Evolutionary conservation across 2,888 invertebrate genomes (phyloP).

Genomic region (Parthenolecanium corni): DNA sequence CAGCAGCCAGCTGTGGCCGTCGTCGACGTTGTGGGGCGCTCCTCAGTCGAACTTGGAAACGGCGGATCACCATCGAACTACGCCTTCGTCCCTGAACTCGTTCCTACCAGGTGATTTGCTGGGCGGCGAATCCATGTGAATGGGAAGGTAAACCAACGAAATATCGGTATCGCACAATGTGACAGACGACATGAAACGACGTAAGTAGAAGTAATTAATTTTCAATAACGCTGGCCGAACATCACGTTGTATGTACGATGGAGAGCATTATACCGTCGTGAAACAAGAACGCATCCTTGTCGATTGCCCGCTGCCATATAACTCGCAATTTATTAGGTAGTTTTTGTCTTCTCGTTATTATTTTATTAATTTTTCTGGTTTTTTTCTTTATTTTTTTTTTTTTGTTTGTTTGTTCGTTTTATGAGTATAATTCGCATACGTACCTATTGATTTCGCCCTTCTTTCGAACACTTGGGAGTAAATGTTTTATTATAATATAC

Average conservation of each 20-base stretch:
- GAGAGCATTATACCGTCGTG: too few species aligned
- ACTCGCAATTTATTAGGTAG: conserved; percentile 24
- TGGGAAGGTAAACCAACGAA: background rate
- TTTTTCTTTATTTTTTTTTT: too few species aligned
- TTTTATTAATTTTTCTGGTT: conserved; percentile 23
- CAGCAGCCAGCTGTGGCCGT: conserved; percentile 47
- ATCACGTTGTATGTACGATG: too few species aligned
- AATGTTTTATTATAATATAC: conserved; percentile 17
- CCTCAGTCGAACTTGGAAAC: conserved; percentile 43
- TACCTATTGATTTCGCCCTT: conserved; percentile 23
- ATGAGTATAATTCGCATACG: conserved; percentile 19
- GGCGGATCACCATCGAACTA: conserved; percentile 64
- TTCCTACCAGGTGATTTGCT: conserved; percentile 79
- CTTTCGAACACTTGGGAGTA: background rate
- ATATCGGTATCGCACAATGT: too few species aligned
- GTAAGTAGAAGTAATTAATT: too few species aligned
- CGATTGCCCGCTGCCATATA: conserved; percentile 13
- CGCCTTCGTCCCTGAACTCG: conserved; percentile 73
- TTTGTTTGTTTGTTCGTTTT: conserved; percentile 17
- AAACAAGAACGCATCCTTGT: too few species aligned
- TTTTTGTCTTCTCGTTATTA: conserved; percentile 24
- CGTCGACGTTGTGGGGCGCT: conserved; percentile 43
- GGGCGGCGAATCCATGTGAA: conserved; percentile 70
- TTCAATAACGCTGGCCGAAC: background rate
- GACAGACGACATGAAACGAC: too few species aligned